Evolutionary conservation across 2,888 invertebrate species (phyloP), one percentile per base, ranked within the genome.

Genomic region (Theodoxus fluviatilis): DNA sequence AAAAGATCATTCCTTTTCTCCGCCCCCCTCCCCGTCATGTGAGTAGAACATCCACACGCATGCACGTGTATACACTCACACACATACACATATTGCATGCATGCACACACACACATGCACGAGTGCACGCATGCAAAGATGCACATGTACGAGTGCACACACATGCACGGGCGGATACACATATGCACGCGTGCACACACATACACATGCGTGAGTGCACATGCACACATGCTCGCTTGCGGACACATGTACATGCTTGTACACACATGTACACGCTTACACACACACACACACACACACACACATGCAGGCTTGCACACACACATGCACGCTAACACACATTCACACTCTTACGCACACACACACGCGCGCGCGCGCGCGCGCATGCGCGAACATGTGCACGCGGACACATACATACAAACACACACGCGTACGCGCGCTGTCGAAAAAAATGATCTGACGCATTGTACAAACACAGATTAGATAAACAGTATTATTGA

Each of bases 11-110:
- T 73, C 71, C 15, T 74, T 63, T 64, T 79, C 82, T 6, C 82
- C 83, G 0, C 84, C 82, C 12, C 75, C 80, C 4, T 82, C 83
- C 6, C 83, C 83, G 43, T 77, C 76, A 37, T 69, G 78, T 76
- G 68, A 72, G 76, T 66, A 15, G 25, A 15, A 33, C 59, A n/a
- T 31, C 37, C 12, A 35, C 40, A 35, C n/a, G 15, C 31, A 15
- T 22, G 43, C 37, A 64, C n/a, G 49, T 64, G 63, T 64, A 55
- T 67, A 67, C 12, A 67, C 55, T 52, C 18, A 67, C 18, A 67
- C 1, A 28, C 22, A 67, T 4, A 67, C 47, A 31, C 6, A 28
- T 55, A 68, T 55, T n/a, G n/a, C n/a, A 31, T 55, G 55, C 31
- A 31, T 55, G 38, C 12, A 57, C 4, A 40, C 40, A 40, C 9